Evolutionary conservation across 2,888 invertebrate genomes (phyloP).

Genomic region (Catocala fraxini): DNA sequence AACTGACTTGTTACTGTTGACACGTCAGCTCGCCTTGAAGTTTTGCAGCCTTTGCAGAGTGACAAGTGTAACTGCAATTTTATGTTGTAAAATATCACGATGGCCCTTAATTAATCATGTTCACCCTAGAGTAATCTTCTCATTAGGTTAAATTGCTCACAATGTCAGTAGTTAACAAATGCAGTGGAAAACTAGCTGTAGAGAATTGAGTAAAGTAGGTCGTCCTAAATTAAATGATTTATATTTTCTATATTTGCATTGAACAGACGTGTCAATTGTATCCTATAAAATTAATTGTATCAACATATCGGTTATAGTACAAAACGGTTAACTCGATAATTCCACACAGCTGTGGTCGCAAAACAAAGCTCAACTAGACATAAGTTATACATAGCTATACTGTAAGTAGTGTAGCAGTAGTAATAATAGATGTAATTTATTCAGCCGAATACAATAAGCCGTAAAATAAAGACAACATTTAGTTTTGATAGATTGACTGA

Average conservation of each 20-base stretch:
- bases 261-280: conserved; percentile 22
- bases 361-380: conserved; percentile 67
- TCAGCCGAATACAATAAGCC: conserved; percentile 38
- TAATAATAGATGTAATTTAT: conserved; percentile 66
- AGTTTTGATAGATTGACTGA: not conserved
- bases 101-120: not conserved
- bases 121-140: not conserved
- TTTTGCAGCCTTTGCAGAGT: not conserved
- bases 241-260: not conserved
- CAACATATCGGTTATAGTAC: conserved; percentile 41
- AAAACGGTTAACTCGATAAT: conserved; percentile 42
- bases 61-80: not conserved
- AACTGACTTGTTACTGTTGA: conserved; percentile 39
- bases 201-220: no score
- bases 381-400: conserved; percentile 33
- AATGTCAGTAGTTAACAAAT: no score
- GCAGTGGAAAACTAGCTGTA: no score
- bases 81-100: no score
- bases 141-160: not conserved
- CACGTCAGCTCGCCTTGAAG: conserved; percentile 22
- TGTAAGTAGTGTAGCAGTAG: conserved; percentile 41
- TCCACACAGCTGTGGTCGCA: conserved; percentile 36
- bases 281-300: conserved; percentile 7
- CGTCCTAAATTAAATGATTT: no score
- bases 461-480: not conserved